Percentiles rank a stretch among this genome's conserved stretches.
Evolutionary conservation across 2,113 vertebrate genomes (phyloP).

Genomic region (Toxotes jaculatrix): DNA sequence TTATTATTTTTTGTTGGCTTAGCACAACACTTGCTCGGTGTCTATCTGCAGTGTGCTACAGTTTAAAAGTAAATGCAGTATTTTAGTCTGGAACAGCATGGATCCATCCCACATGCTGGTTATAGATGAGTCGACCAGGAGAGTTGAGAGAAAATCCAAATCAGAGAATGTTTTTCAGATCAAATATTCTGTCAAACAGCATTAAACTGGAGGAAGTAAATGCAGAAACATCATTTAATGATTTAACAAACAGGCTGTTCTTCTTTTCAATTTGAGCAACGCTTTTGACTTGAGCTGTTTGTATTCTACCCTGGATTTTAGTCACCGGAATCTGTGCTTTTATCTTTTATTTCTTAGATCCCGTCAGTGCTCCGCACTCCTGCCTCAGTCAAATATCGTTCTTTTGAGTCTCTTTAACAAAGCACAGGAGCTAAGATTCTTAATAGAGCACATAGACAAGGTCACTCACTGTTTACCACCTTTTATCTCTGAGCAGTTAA

Average conservation of each 20-base stretch:
- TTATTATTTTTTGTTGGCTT: not conserved
- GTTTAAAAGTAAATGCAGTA: conserved; percentile 11
- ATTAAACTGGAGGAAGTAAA: conserved; percentile 11
- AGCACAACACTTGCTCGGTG: not conserved
- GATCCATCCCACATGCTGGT: conserved; percentile 48
- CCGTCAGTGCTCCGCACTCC: not conserved
- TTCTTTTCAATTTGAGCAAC: conserved; percentile 14
- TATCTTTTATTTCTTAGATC: not conserved
- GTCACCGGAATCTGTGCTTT: conserved; percentile 1
- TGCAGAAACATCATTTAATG: conserved; percentile 7
- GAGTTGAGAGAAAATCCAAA: conserved; percentile 38
- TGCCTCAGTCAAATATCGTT: not conserved
- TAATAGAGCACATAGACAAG: conserved; percentile 18
- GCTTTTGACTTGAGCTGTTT: not conserved
- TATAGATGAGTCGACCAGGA: conserved; percentile 35
- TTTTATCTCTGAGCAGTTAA: conserved; percentile 7
- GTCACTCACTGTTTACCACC: not conserved
- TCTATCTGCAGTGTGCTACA: conserved; percentile 4
- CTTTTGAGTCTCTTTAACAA: not conserved
- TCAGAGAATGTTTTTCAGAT: conserved; percentile 31
- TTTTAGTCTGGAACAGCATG: conserved; percentile 41
- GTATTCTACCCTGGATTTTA: not conserved
- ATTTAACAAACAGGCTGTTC: conserved; percentile 40
- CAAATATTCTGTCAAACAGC: conserved; percentile 35
- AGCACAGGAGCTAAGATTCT: conserved; percentile 2